phyloP scores from a whole-genome alignment of 2,797 vertebrate species.

The Girardinus metallicus region DNA sequence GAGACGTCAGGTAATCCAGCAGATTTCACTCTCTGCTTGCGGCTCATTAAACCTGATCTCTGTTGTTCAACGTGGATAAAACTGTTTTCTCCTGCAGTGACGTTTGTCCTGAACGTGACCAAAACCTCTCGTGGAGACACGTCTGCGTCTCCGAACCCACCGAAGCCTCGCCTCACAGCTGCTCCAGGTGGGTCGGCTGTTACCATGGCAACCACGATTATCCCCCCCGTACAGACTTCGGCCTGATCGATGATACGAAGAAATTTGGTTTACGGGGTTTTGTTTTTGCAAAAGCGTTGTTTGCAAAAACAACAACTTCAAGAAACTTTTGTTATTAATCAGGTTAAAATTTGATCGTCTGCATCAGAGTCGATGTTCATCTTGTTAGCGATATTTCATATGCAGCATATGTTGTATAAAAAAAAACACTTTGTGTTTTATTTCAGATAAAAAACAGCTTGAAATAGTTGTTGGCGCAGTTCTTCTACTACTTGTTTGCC shows the following conservation, averaged over 20 bases:
- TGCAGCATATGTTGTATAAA: neutral
- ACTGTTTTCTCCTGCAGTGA: neutral
- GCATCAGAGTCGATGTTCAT: neutral
- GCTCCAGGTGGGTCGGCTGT: neutral
- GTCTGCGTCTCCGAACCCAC: neutral
- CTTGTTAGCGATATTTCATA: neutral
- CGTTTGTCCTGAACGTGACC: neutral
- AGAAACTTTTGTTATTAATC: neutral
- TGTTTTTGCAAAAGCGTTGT: neutral
- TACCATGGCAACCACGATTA: neutral
- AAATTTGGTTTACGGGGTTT: neutral
- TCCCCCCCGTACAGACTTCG: neutral
- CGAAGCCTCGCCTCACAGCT: neutral
- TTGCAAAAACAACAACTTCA: neutral
- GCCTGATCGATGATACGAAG: neutral
- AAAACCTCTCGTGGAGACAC: neutral
- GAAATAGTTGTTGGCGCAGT: rapidly evolving
- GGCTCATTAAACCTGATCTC: neutral
- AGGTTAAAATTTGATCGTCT: neutral
- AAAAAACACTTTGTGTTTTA: neutral
- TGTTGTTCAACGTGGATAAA: neutral
- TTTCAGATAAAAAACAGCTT: neutral
- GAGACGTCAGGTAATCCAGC: neutral
- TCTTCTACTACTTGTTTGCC: neutral
- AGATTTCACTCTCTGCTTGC: neutral